These are phyloP conservation scores for Venusia cambrica DNA, from an alignment of 2,888 invertebrate species.

Conservation along the genomic window DNA sequence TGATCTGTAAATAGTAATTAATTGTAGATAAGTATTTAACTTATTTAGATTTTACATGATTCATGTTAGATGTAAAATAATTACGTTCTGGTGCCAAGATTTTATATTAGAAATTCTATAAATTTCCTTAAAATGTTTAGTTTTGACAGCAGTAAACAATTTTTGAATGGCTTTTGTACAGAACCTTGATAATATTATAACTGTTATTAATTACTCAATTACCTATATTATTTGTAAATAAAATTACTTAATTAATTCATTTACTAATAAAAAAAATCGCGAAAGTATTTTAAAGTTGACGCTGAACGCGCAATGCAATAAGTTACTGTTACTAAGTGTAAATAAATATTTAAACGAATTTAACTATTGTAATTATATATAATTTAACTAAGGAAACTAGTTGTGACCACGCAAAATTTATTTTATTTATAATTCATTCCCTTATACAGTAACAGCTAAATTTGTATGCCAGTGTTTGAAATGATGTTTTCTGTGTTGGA, in stretches of 20 bases:
- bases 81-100: conserved; percentile 28
- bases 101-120: background rate
- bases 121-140: conserved; percentile 1
- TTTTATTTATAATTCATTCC: conserved; percentile 10
- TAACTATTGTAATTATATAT: conserved; percentile 63
- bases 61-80: conserved; percentile 19
- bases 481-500: too few species aligned
- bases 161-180: too few species aligned
- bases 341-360: conserved; percentile 79
- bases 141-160: too few species aligned
- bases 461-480: too few species aligned
- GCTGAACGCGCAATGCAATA: conserved; percentile 51
- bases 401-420: conserved; percentile 45
- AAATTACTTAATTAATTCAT: conserved; percentile 17
- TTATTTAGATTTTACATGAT: conserved; percentile 51
- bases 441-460: conserved; percentile 6
- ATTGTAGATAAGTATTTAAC: conserved; percentile 71
- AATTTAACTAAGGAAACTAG: conserved; percentile 48
- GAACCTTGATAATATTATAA: background rate
- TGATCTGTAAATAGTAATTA: conserved; percentile 49
- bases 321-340: conserved; percentile 63
- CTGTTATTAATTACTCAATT: conserved; percentile 2
- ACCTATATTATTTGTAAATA: conserved; percentile 39
- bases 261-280: conserved; percentile 18
- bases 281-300: conserved; percentile 31